Conservation (phyloP, 2,797 vertebrate species). For the Nannoperca obscura region DNA sequence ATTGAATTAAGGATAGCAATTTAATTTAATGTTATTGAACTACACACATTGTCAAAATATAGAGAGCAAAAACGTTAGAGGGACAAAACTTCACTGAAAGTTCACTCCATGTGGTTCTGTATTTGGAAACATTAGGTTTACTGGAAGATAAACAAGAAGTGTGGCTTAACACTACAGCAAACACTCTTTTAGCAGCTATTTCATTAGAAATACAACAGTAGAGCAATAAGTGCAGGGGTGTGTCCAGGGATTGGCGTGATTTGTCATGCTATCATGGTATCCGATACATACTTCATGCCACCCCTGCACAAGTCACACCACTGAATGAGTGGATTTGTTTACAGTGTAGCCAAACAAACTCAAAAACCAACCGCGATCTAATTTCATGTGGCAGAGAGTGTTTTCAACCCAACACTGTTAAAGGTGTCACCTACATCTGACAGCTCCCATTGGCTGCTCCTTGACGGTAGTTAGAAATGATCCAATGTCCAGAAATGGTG, state of each 20-base stretch:
- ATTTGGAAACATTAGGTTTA: too few relatives aligned
- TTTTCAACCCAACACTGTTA: too few relatives aligned
- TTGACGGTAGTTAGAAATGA: not conserved
- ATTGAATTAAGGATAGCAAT: not conserved
- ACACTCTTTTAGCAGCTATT: not conserved
- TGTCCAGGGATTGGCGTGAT: too few relatives aligned
- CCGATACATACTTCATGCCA: too few relatives aligned
- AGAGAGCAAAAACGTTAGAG: not conserved
- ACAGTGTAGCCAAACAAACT: not conserved
- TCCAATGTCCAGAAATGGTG: too few relatives aligned
- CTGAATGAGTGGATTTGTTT: not conserved
- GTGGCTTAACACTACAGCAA: not conserved
- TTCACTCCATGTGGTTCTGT: not conserved
- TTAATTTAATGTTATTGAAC: not conserved
- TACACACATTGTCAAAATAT: not conserved
- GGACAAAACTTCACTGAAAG: not conserved
- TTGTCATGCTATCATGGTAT: too few relatives aligned
- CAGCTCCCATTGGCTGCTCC: not conserved
- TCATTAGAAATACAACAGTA: not conserved
- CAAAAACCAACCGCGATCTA: not conserved
- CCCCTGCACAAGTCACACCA: too few relatives aligned
- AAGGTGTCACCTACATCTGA: too few relatives aligned
- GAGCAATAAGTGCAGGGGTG: not conserved
- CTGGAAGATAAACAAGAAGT: not conserved
- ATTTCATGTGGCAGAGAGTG: not conserved